phyloP scores from a whole-genome alignment of 2,797 vertebrate species.

The Pelodytes ibericus region DNA sequence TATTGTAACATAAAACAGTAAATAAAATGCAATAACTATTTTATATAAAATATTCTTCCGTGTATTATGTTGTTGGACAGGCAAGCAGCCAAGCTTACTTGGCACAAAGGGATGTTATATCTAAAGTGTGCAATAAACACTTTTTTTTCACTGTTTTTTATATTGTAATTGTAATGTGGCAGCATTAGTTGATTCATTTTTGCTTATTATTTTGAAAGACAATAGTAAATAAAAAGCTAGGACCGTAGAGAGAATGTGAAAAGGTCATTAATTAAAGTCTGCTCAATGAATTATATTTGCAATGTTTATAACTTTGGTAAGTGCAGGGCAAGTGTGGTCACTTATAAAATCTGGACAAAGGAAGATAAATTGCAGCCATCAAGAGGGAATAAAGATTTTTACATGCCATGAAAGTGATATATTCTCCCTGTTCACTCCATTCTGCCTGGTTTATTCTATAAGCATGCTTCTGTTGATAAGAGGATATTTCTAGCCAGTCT shows the following conservation, averaged over 20 bases:
- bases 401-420: conserved; percentile 57
- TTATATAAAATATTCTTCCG: conserved; percentile 18
- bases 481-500: conserved; percentile 30
- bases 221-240: conserved; percentile 55
- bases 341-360: conserved; percentile 57
- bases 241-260: conserved; percentile 48
- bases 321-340: conserved; percentile 55
- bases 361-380: conserved; percentile 56
- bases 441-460: conserved; percentile 41
- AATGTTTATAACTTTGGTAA: conserved; percentile 56
- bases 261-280: conserved; percentile 57
- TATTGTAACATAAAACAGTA: too few species aligned
- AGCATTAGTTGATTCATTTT: conserved; percentile 48
- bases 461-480: conserved; percentile 45
- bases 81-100: conserved; percentile 11
- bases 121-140: conserved; percentile 30
- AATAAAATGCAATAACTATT: conserved; percentile 6
- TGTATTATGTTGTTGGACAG: conserved; percentile 7
- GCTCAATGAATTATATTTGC: conserved; percentile 56
- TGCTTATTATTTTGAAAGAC: conserved; percentile 52
- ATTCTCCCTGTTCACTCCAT: conserved; percentile 50
- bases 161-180: conserved; percentile 41
- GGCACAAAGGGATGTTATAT: conserved; percentile 25
- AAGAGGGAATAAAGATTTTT: conserved; percentile 55
- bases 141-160: conserved; percentile 28